Evolutionary conservation across 2,113 vertebrate genomes (phyloP).

Genomic region (Dromiciops gliroides): DNA sequence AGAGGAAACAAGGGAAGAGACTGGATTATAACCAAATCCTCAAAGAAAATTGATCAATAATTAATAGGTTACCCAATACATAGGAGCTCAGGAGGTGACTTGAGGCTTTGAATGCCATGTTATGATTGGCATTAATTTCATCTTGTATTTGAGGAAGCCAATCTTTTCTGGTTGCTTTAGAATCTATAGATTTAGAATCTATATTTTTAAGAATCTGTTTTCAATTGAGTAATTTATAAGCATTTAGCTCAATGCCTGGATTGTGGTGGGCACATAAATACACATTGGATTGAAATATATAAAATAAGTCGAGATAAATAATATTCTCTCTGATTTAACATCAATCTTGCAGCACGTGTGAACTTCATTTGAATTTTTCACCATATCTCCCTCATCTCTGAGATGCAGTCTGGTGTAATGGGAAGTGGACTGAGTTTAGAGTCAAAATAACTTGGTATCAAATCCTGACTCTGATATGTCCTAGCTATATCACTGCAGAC

Average conservation of each 20-base stretch:
- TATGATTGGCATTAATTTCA: not conserved
- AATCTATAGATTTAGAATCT: too few species aligned
- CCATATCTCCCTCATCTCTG: not conserved
- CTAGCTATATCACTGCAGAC: not conserved
- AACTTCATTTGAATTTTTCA: too few species aligned
- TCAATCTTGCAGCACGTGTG: too few species aligned
- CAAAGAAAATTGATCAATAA: not conserved
- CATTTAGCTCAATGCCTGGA: not conserved
- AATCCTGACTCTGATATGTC: too few species aligned
- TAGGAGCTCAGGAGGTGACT: not conserved
- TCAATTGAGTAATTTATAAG: not conserved
- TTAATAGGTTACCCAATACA: not conserved
- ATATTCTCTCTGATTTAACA: not conserved
- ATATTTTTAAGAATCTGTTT: too few species aligned
- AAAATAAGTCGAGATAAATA: not conserved
- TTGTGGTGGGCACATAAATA: not conserved
- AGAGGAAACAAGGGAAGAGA: too few species aligned
- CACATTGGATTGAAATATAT: not conserved
- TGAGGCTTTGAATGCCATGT: not conserved
- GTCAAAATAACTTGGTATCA: not conserved
- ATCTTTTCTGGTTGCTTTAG: not conserved
- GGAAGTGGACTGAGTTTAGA: not conserved
- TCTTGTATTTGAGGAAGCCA: not conserved
- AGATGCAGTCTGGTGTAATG: not conserved
- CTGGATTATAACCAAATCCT: too few species aligned